phyloP scores from a whole-genome alignment of 2,888 invertebrate genomes.

The Meganola albula region DNA sequence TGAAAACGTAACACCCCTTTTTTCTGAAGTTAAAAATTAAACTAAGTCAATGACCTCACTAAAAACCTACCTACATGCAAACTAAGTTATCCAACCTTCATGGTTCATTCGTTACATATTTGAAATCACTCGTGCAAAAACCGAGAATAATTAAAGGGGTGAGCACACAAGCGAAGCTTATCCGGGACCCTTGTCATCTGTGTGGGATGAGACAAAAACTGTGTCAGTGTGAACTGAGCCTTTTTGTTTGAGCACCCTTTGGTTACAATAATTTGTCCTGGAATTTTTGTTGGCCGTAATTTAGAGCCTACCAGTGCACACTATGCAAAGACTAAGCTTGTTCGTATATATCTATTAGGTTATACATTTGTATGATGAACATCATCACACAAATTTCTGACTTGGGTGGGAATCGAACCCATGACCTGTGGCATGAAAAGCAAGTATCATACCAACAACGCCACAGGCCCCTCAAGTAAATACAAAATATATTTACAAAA shows the following conservation, averaged over 20 bases:
- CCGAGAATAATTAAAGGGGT: slow-evolving; percentile 47
- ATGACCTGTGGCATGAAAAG: too few relatives aligned
- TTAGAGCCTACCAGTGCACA: slow-evolving; percentile 32
- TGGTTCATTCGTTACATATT: slow-evolving; percentile 37
- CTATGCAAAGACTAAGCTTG: too few relatives aligned
- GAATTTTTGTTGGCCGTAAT: slow-evolving; percentile 42
- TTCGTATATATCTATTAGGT: too few relatives aligned
- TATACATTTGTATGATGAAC: too few relatives aligned
- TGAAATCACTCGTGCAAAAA: slow-evolving; percentile 41
- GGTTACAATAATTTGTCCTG: slow-evolving; percentile 33
- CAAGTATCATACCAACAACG: too few relatives aligned
- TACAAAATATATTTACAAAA: too few relatives aligned
- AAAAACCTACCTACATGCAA: background rate
- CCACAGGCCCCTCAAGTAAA: too few relatives aligned
- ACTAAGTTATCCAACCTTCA: slow-evolving; percentile 22
- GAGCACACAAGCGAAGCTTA: slow-evolving; percentile 36
- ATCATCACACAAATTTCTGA: too few relatives aligned
- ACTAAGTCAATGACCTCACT: background rate
- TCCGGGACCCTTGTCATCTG: slow-evolving; percentile 43
- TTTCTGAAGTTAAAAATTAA: too few relatives aligned
- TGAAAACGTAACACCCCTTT: too few relatives aligned
- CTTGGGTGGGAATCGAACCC: too few relatives aligned
- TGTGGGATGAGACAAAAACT: slow-evolving; percentile 48
- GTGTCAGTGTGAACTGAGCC: slow-evolving; percentile 38
- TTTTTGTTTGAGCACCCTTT: slow-evolving; percentile 43